Evolutionary conservation across 2,888 invertebrate species (phyloP), one percentile per base, ranked within the genome.

Genomic region (Eupithecia abbreviata): DNA sequence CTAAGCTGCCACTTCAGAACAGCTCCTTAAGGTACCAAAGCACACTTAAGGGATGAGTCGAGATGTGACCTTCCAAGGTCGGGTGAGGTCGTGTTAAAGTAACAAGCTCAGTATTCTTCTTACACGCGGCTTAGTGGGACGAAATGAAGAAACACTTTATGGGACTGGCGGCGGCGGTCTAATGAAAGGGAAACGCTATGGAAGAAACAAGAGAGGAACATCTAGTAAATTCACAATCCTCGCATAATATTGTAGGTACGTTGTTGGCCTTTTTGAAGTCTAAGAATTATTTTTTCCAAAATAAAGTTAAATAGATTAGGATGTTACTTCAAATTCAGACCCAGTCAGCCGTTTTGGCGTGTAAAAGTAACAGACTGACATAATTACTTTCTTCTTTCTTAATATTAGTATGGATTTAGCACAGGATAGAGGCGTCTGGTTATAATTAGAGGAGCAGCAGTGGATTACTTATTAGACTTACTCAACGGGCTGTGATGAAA

Each of bases 31-130:
- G 73, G 10, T 72, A 72, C 74, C 80, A 80, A 82, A 82, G 81
- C 78, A 81, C 82, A 80, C 82, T 81, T 81, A 75, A 72, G 82
- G 81, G 82, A 80, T 78, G 77, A 75, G 76, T 72, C 77, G 72
- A 76, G 79, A 45, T 72, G 75, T 78, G 82, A 80, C 82, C 81
- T 82, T 79, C 75, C 73, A 77, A 79, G 77, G 75, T 76, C 81
- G 74, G 70, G 76, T 71, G 76, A 76, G 80, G 74, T 80, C 80
- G 77, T 77, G 77, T 79, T 79, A 76, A 74, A 78, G 66, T 70
- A 77, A 74, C 74, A 47, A 71, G 58, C 70, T 15, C 71, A 45
- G 49, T 62, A 47, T 47, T 42, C 66, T 75, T 30, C 9, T 45
- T 67, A 58, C 66, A 67, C 75, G 71, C 12, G 65, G 62, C 65